Base-by-base conservation (phyloP, 2,888 invertebrate species). In the Sinodicranocentrus sp. region DNA sequence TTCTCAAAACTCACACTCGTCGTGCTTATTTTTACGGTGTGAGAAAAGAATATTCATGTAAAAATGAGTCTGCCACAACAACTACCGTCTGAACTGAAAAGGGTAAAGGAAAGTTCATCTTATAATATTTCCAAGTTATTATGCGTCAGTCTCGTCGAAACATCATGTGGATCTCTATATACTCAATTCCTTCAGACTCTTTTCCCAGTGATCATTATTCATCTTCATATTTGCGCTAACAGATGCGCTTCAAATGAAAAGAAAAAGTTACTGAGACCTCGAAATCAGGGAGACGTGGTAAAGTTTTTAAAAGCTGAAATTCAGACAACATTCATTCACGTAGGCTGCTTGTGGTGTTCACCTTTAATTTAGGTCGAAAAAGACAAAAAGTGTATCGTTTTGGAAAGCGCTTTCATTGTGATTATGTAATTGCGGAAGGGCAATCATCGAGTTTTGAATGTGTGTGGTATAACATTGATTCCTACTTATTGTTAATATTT, bases 41-140 rank as follows among this genome's bases (percentile, higher is more conserved):
- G 77, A 39, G 33, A 17, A 63, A 67, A 67, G 63, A n/a, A 77
- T 68, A 68, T 43, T 59, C 65, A 15, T 67, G 25, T 3, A 52
- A 76, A 76, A 52, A 43, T 28, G 17, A 10, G 63, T 33, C 15
- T 28, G 17, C 25, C 52, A 15, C 19, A 15, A 21, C 25, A n/a
- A 5, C 8, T n/a, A 61, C 15, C 57, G 57, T 61, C 61, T 28
- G 61, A n/a, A n/a, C n/a, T 61, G 28, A 61, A 57, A 23, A 6
- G 54, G 5, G 48, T 5, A 23, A 21, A 54, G 21, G 21, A 54
- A 21, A 6, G 57, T 23, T 25, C 57, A 52, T 52, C 19, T 8
- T 52, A 52, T n/a, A n/a, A 44, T 52, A 39, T 3, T 52, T 52
- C 19, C 15, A 19, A 52, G 52, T 52, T 52, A 52, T 52, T 52